Conservation (phyloP, 2,113 vertebrate species). For the Brachyistius frenatus region DNA sequence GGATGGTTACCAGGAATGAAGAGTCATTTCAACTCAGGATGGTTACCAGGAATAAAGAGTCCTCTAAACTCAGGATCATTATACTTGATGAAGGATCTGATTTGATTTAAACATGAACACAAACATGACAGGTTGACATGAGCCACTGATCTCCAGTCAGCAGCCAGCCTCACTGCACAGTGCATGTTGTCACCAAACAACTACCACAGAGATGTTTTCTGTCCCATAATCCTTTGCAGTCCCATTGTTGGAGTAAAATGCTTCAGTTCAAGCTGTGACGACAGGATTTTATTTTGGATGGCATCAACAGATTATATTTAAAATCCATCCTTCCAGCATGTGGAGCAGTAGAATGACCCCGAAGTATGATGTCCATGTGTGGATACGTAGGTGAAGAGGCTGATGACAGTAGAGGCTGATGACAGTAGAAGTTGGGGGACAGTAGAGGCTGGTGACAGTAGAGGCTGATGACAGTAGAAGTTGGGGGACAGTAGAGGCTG, state of each 20-base stretch:
- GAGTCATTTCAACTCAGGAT: too few species aligned
- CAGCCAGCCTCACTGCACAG: neutral
- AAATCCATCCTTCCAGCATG: neutral
- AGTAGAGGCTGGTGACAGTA: too few species aligned
- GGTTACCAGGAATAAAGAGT: too few species aligned
- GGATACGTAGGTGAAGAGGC: too few species aligned
- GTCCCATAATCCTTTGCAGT: too few species aligned
- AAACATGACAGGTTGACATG: neutral
- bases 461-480: too few species aligned
- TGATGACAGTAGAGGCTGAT: too few species aligned
- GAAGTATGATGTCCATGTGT: too few species aligned
- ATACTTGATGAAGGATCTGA: neutral
- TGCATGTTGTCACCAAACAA: neutral
- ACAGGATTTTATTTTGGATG: neutral
- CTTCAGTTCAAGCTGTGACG: neutral
- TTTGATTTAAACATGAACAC: neutral
- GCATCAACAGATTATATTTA: neutral
- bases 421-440: too few species aligned
- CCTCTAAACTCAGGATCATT: too few species aligned
- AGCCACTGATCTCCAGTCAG: neutral
- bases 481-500: too few species aligned
- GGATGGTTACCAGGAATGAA: too few species aligned
- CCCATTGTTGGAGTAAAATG: slow-evolving; percentile 12
- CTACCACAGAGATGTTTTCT: neutral
- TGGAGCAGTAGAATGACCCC: neutral